A percentile compares a stretch with the other conserved stretches of the same genome.
Evolutionary conservation across 2,888 invertebrate genomes (phyloP).

Genomic region (Ichneumoninae sp.): DNA sequence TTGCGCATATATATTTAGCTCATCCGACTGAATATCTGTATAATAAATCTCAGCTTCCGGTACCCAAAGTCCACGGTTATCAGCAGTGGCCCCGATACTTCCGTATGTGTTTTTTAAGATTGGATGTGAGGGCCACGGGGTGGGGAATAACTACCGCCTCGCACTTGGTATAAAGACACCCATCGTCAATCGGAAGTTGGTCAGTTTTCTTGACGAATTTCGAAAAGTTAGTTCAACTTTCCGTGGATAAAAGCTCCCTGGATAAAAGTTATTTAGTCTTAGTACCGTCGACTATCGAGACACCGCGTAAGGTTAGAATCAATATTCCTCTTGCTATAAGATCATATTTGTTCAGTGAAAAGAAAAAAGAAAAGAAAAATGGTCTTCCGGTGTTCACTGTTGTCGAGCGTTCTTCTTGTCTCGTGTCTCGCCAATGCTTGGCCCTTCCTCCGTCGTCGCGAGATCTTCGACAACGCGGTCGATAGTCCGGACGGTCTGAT

Average conservation of each 20-base stretch:
- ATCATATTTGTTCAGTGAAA: constrained; percentile 2
- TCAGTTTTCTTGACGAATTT: constrained; percentile 64
- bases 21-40: constrained; percentile 24
- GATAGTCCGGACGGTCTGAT: constrained; percentile 71
- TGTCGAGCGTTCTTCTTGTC: constrained; percentile 50
- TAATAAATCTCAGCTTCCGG: constrained; percentile 75
- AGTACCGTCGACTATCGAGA: not conserved
- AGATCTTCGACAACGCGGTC: constrained; percentile 73
- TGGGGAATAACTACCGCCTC: constrained; percentile 53
- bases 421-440: constrained; percentile 65
- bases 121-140: constrained; percentile 46
- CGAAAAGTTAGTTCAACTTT: constrained; percentile 41
- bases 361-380: constrained; percentile 38
- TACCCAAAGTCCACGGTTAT: constrained; percentile 78
- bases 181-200: constrained; percentile 58
- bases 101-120: constrained; percentile 69
- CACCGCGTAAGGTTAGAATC: too few species aligned
- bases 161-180: constrained; percentile 66
- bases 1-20: constrained; percentile 45
- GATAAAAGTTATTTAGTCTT: not conserved
- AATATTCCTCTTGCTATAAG: not conserved
- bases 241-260: not conserved
- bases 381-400: constrained; percentile 36
- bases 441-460: constrained; percentile 72
- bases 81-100: constrained; percentile 78